phyloP scores from a whole-genome alignment of 2,797 vertebrate genomes.

The Gila robusta region DNA sequence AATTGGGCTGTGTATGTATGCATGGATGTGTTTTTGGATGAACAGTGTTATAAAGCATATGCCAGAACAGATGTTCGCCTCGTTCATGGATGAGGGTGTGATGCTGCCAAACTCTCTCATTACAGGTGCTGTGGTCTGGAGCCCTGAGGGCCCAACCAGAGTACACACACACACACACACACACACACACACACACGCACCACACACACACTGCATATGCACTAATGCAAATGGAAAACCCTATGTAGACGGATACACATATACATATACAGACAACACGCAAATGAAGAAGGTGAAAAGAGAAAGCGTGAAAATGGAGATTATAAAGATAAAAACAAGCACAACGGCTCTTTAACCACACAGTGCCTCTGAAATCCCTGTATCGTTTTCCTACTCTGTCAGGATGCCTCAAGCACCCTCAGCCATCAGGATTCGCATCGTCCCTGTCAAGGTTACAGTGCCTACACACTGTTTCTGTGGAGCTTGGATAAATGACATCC shows the following conservation, averaged over 20 bases:
- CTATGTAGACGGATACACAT: not conserved
- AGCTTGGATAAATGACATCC: slow-evolving; percentile 21
- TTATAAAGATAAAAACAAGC: not conserved
- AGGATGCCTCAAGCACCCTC: slow-evolving; percentile 5
- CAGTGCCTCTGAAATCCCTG: slow-evolving; percentile 13
- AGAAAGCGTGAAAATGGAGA: not conserved
- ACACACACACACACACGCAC: not conserved
- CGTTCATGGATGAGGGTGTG: slow-evolving; percentile 58
- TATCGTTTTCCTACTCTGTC: slow-evolving; percentile 13
- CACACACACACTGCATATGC: not conserved
- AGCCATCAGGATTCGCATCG: not conserved
- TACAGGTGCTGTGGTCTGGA: slow-evolving; percentile 48
- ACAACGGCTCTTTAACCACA: not conserved
- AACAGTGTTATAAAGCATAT: slow-evolving; percentile 66
- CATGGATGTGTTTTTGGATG: slow-evolving; percentile 43
- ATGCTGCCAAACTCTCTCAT: slow-evolving; percentile 38
- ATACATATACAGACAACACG: not conserved
- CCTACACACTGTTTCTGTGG: slow-evolving; percentile 5
- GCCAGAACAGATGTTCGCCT: slow-evolving; percentile 71
- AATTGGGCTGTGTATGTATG: slow-evolving; percentile 16
- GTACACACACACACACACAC: not conserved
- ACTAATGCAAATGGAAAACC: not conserved
- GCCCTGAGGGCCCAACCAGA: slow-evolving; percentile 37
- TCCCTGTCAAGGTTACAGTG: slow-evolving; percentile 23
- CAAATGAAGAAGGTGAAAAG: not conserved